phyloP scores from a whole-genome alignment of 64 coral and sea anemone species.

The Pachyseris speciosa region DNA sequence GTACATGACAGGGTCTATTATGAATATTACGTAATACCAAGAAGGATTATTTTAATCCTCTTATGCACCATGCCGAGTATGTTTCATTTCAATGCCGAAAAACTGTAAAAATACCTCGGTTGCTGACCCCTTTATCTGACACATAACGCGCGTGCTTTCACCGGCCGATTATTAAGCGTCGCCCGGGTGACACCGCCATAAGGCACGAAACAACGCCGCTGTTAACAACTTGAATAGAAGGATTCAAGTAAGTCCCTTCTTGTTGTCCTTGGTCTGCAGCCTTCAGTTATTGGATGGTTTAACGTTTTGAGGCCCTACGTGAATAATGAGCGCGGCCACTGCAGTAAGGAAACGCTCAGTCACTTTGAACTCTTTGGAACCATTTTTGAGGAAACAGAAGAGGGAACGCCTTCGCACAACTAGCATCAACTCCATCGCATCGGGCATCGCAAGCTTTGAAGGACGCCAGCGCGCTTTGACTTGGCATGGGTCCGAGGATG shows the following conservation, averaged over 20 bases:
- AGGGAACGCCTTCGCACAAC: slow-evolving; percentile 37
- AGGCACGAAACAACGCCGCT: neutral
- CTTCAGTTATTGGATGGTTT: neutral
- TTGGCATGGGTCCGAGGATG: slow-evolving; percentile 76
- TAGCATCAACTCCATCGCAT: slow-evolving; percentile 69
- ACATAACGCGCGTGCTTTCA: neutral
- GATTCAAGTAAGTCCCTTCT: neutral
- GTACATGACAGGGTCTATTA: neutral
- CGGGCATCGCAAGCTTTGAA: slow-evolving; percentile 46
- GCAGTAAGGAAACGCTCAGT: slow-evolving; percentile 48
- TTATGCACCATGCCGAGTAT: neutral
- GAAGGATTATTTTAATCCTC: slow-evolving; percentile 39
- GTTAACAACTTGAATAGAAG: no score
- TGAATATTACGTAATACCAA: neutral
- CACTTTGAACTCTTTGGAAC: slow-evolving; percentile 57
- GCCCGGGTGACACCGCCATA: neutral
- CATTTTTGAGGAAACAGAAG: slow-evolving; percentile 46
- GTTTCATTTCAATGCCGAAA: neutral
- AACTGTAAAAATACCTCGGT: slow-evolving; percentile 12
- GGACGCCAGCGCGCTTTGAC: slow-evolving; percentile 55
- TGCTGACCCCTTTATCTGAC: neutral
- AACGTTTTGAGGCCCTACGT: neutral
- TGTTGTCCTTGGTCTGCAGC: neutral
- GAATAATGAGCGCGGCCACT: slow-evolving; percentile 1
- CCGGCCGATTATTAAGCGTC: neutral